Evolutionary conservation across 92 coral and sea anemone genomes (phyloP).

Genomic region (Zoanthus gigantus): DNA sequence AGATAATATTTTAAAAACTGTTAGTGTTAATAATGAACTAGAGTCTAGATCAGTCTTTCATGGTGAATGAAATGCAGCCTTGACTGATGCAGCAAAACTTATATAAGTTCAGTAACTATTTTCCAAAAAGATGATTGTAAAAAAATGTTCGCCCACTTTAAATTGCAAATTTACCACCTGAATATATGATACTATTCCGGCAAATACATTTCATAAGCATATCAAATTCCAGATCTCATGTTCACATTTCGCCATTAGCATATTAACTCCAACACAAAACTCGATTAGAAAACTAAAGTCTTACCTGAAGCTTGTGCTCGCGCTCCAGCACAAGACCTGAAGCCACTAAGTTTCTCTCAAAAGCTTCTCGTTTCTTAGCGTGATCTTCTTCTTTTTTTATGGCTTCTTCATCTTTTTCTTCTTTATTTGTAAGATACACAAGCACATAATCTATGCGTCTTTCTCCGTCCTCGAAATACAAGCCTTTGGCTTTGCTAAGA

Average conservation of each 20-base stretch:
- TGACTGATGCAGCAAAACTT: not conserved
- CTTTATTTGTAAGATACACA: constrained; percentile 69
- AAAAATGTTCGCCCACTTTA: not conserved
- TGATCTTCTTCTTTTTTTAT: constrained; percentile 53
- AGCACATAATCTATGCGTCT: constrained; percentile 74
- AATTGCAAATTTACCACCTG: not conserved
- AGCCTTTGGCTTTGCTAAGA: constrained; percentile 40
- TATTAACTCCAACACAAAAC: not conserved
- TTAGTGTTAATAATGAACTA: not conserved
- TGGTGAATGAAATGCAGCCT: not conserved
- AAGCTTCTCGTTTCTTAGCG: constrained; percentile 64
- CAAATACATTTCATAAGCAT: not conserved
- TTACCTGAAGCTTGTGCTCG: constrained; percentile 62
- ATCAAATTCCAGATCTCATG: not conserved
- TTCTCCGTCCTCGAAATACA: constrained; percentile 44
- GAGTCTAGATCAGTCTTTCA: not conserved
- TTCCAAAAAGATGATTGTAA: not conserved
- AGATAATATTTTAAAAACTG: not conserved
- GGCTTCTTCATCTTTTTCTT: constrained; percentile 65
- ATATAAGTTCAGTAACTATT: not conserved
- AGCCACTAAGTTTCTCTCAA: constrained; percentile 61
- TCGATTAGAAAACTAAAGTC: not conserved
- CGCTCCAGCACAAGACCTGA: constrained; percentile 70
- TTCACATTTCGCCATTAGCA: not conserved
- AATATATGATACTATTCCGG: not conserved